Evolutionary conservation across 2,113 vertebrate genomes (phyloP).

Genomic region (Fregetta grallaria): DNA sequence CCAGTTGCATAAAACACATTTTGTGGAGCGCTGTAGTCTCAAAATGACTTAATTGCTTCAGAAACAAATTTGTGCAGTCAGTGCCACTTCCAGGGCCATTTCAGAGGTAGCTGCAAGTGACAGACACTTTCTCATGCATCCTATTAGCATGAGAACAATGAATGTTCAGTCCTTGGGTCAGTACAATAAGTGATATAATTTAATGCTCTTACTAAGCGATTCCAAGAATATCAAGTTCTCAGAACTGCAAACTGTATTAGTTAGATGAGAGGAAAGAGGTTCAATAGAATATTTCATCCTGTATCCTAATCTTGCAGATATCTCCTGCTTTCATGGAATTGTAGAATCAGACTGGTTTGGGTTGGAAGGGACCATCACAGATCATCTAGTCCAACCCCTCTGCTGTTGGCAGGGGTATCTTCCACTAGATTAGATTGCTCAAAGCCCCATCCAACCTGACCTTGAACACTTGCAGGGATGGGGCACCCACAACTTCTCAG

Average conservation of each 20-base stretch:
- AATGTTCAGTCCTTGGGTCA: background rate
- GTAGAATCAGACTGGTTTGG: background rate
- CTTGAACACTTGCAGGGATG: background rate
- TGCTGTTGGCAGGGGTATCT: background rate
- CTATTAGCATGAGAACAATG: background rate
- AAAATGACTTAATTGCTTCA: background rate
- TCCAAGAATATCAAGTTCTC: background rate
- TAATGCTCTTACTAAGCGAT: background rate
- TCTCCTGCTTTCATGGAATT: background rate
- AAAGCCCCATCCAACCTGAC: background rate
- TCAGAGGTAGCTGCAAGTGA: background rate
- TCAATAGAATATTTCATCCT: background rate
- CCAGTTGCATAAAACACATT: background rate
- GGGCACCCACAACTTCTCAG: background rate
- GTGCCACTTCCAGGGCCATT: background rate
- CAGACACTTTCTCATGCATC: background rate
- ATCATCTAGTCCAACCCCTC: background rate
- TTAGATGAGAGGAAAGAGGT: background rate
- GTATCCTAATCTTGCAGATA: background rate
- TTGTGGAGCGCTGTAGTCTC: background rate
- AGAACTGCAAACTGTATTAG: background rate
- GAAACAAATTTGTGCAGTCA: background rate
- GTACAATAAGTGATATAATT: background rate
- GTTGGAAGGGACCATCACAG: background rate
- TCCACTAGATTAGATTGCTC: background rate